Percentiles rank a stretch among this genome's conserved stretches.
These are phyloP conservation scores for Empis livida DNA, from an alignment of 2,888 invertebrate species.

Conservation along the genomic window DNA sequence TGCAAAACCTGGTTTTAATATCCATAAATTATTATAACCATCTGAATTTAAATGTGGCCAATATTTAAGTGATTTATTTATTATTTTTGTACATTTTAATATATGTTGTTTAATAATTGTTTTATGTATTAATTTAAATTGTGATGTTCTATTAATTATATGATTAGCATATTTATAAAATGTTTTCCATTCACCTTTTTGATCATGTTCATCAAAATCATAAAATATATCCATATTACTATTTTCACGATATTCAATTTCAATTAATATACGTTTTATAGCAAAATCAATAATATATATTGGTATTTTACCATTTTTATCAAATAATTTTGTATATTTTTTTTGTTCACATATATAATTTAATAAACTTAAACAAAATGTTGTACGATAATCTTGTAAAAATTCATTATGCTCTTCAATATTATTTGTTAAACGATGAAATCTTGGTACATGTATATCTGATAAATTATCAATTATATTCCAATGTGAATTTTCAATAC, in stretches of 20 bases:
- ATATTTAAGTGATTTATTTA: constrained; percentile 34
- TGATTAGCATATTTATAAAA: not conserved
- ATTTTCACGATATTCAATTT: not conserved
- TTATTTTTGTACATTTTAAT: not conserved
- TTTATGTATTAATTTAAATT: not conserved
- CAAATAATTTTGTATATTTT: not conserved
- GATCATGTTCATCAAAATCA: not conserved
- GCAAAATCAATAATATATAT: constrained; percentile 53
- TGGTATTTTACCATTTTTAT: constrained; percentile 39
- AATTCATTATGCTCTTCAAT: constrained; percentile 25
- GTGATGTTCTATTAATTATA: not conserved
- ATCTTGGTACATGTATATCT: constrained; percentile 54
- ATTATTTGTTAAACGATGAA: constrained; percentile 28
- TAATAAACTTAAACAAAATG: constrained; percentile 63
- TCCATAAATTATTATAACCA: constrained; percentile 71
- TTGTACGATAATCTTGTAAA: constrained; percentile 54
- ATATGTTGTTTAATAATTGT: not conserved
- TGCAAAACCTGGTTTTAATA: constrained; percentile 58
- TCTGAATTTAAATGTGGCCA: constrained; percentile 52
- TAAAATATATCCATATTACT: not conserved
- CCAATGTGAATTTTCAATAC: constrained; percentile 29
- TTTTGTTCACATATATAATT: too few species aligned
- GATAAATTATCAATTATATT: constrained; percentile 23
- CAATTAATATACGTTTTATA: constrained; percentile 47
- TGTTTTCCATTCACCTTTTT: not conserved